Evolutionary conservation across 2,888 invertebrate genomes (phyloP).

Genomic region (Eutolmus rufibarbis): DNA sequence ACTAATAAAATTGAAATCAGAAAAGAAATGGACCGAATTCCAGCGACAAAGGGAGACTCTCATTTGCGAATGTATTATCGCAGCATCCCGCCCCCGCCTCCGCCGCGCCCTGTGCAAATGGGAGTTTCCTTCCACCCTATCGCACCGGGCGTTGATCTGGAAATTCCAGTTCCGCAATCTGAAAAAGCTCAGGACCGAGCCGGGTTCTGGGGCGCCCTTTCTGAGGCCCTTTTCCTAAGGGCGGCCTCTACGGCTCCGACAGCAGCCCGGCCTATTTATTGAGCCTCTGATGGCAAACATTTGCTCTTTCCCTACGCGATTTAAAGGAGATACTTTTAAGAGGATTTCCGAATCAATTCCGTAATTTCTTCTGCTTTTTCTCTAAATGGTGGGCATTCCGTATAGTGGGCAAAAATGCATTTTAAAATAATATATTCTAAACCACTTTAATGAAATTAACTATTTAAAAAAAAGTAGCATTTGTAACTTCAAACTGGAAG

Average conservation of each 20-base stretch:
- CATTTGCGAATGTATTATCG: constrained; percentile 30
- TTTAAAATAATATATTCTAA: too few relatives aligned
- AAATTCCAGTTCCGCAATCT: background rate
- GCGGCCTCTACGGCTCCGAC: background rate
- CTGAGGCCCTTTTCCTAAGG: background rate
- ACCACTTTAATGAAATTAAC: too few relatives aligned
- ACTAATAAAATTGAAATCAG: constrained; percentile 36
- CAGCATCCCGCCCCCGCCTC: background rate
- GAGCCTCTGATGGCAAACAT: constrained; percentile 5
- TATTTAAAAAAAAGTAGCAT: too few relatives aligned
- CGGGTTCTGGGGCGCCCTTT: background rate
- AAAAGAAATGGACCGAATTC: constrained; percentile 27
- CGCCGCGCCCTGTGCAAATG: background rate
- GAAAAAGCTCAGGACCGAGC: background rate
- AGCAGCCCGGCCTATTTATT: background rate
- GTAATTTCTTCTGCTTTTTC: background rate
- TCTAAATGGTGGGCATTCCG: background rate
- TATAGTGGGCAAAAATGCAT: too few relatives aligned
- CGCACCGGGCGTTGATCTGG: background rate
- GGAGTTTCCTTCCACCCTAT: background rate
- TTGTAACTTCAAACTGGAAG: too few relatives aligned
- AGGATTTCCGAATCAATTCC: constrained; percentile 19
- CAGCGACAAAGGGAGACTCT: background rate
- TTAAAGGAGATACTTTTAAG: constrained; percentile 19
- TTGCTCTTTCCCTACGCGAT: constrained; percentile 25